These are phyloP conservation scores for Athene noctua DNA, from an alignment of 2,113 vertebrate genomes.

Conservation along the genomic window DNA sequence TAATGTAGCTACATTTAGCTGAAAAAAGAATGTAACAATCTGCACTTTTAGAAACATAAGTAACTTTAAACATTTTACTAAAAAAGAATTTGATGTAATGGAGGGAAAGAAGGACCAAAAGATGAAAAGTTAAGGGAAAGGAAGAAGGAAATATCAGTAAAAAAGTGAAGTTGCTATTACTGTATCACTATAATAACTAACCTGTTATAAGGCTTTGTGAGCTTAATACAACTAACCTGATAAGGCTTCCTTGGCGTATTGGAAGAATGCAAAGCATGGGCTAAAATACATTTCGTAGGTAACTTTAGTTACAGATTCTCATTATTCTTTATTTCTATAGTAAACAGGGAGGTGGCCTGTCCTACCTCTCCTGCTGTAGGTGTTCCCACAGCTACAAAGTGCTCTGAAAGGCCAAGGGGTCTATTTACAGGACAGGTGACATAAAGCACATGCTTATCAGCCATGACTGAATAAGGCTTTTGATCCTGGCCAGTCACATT, in stretches of 20 bases:
- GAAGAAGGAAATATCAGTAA: neutral
- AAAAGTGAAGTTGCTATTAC: neutral
- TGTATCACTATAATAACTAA: neutral
- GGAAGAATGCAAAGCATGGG: neutral
- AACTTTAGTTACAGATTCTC: neutral
- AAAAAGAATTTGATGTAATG: neutral
- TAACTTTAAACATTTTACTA: neutral
- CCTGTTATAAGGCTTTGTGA: neutral
- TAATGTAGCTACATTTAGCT: neutral
- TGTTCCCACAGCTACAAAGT: neutral
- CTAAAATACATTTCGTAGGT: neutral
- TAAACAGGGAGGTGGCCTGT: neutral
- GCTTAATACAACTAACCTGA: neutral
- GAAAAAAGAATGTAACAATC: neutral
- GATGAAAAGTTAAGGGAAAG: neutral
- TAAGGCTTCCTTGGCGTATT: neutral
- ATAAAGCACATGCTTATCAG: neutral
- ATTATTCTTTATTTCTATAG: neutral
- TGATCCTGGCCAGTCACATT: neutral
- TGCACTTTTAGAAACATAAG: neutral
- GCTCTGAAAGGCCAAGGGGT: neutral
- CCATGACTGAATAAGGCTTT: neutral
- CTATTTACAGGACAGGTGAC: neutral
- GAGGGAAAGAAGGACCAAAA: neutral
- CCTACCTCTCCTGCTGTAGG: neutral